These are phyloP conservation scores for Schizopygopsis pylzovi DNA, from an alignment of 2,797 vertebrate species.

Conservation along the genomic window DNA sequence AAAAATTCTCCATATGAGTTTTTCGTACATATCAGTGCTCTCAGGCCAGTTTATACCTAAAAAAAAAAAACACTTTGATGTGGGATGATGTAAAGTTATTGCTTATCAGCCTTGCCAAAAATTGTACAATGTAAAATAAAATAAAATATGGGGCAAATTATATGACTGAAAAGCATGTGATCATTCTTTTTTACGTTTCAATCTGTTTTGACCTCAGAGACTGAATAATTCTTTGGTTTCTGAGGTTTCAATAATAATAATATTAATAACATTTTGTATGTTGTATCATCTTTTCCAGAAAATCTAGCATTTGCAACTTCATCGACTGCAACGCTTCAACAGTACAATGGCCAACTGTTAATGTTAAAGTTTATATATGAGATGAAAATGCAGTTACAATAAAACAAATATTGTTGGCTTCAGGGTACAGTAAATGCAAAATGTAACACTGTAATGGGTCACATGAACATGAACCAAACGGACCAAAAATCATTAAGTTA, in stretches of 20 bases:
- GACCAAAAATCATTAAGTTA: slow-evolving; percentile 58
- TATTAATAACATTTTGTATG: background rate
- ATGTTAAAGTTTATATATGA: slow-evolving; percentile 12
- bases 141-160: background rate
- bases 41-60: background rate
- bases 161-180: slow-evolving; percentile 7
- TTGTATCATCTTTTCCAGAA: background rate
- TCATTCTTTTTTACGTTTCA: background rate
- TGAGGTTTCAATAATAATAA: slow-evolving; percentile 30
- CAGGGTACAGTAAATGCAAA: slow-evolving; percentile 19
- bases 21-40: slow-evolving; percentile 15
- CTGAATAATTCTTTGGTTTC: slow-evolving; percentile 49
- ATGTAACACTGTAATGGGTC: slow-evolving; percentile 4
- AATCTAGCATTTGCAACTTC: background rate
- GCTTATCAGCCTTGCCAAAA: background rate
- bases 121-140: background rate
- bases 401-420: background rate
- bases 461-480: slow-evolving; percentile 17
- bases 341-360: background rate
- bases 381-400: slow-evolving; percentile 5
- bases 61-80: background rate
- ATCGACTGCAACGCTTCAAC: background rate
- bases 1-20: background rate
- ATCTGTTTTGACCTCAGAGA: background rate
- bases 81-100: slow-evolving; percentile 6